phyloP scores from a whole-genome alignment of 2,113 vertebrate genomes.

The Charadrius vociferus region DNA sequence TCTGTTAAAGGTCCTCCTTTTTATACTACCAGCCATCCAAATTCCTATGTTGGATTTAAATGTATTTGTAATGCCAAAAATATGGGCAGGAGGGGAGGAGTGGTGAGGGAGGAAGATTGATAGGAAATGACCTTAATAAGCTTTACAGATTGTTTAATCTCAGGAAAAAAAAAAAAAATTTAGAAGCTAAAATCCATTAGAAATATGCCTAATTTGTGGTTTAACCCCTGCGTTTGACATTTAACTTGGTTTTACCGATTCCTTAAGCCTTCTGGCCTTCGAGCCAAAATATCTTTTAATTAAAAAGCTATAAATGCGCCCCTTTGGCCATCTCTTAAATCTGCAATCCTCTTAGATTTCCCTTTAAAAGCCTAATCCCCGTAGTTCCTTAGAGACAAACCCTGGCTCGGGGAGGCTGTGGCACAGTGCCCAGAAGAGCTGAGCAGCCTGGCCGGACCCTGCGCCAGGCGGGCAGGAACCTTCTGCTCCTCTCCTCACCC shows the following conservation, averaged over 20 bases:
- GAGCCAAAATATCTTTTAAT: constrained; percentile 50
- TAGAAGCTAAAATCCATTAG: neutral
- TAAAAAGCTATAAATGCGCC: constrained; percentile 38
- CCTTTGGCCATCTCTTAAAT: constrained; percentile 47
- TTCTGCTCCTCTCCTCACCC: neutral
- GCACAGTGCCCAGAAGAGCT: rapidly evolving
- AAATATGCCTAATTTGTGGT: constrained; percentile 11
- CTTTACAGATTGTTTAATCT: constrained; percentile 8
- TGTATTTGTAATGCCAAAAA: neutral
- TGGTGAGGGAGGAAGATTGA: neutral
- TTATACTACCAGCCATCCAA: neutral
- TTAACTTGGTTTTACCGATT: constrained; percentile 35
- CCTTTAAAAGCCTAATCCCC: constrained; percentile 18
- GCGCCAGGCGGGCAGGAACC: neutral
- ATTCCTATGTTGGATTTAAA: neutral
- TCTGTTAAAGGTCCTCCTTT: neutral
- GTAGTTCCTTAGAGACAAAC: neutral
- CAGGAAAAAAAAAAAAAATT: neutral
- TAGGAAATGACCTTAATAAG: neutral
- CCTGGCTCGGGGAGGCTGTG: neutral
- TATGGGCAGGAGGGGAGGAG: neutral
- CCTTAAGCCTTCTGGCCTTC: constrained; percentile 27
- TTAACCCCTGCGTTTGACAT: constrained; percentile 29
- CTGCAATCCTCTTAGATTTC: constrained; percentile 35
- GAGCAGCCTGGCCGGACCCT: neutral